A percentile compares a stretch with the other conserved stretches of the same genome.
Conservation (phyloP, 2,797 vertebrate species). For the Sebastes itinus region DNA sequence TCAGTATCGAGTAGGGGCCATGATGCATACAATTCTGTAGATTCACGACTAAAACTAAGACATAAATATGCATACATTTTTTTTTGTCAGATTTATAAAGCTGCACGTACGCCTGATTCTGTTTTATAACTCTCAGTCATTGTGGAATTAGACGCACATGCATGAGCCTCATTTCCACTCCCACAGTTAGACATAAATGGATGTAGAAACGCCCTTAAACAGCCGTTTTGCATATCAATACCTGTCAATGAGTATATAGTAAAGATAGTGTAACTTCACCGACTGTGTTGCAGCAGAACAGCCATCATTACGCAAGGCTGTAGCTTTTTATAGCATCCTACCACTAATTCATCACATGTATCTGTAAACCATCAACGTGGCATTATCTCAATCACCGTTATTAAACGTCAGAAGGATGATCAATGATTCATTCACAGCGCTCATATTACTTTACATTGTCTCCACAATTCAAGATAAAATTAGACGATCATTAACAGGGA, state of each 20-base stretch:
- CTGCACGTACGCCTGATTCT: too few relatives aligned
- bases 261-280: neutral
- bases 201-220: neutral
- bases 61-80: too few relatives aligned
- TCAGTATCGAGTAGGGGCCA: too few relatives aligned
- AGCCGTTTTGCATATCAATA: neutral
- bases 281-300: neutral
- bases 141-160: too few relatives aligned
- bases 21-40: too few relatives aligned
- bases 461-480: neutral
- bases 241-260: too few relatives aligned
- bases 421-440: neutral
- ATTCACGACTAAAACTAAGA: too few relatives aligned
- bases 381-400: neutral
- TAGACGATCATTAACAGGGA: neutral
- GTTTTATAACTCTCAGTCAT: too few relatives aligned
- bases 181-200: neutral
- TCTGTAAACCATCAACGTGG: neutral
- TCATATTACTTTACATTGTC: neutral
- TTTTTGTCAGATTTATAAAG: too few relatives aligned
- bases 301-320: neutral
- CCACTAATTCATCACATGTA: neutral
- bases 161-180: neutral
- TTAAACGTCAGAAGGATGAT: neutral
- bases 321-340: too few relatives aligned